Evolutionary conservation across 2,888 invertebrate species (phyloP).

Genomic region (Merodon equestris): DNA sequence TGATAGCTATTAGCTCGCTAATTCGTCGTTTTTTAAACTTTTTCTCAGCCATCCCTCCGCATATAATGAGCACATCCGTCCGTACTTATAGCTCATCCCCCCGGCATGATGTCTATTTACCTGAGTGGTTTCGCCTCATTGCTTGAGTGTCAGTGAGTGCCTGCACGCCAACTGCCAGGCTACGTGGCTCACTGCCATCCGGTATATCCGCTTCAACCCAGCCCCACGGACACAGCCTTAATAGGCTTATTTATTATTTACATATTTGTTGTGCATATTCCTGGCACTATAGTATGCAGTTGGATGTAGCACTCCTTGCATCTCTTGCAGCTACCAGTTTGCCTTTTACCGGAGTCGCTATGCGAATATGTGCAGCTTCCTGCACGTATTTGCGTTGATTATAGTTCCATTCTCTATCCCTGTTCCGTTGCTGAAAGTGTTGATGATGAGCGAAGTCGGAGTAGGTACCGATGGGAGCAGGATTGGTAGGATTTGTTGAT

Average conservation of each 20-base stretch:
- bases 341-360: neutral
- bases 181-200: neutral
- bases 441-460: slow-evolving; percentile 1
- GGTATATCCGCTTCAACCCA: too few species aligned
- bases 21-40: neutral
- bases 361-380: neutral
- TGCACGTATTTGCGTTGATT: slow-evolving; percentile 40
- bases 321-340: neutral
- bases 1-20: slow-evolving; percentile 46
- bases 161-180: slow-evolving; percentile 16
- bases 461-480: slow-evolving; percentile 18
- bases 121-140: slow-evolving; percentile 61
- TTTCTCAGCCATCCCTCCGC: slow-evolving; percentile 27
- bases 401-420: slow-evolving; percentile 45
- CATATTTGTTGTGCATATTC: slow-evolving; percentile 59
- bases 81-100: slow-evolving; percentile 49
- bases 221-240: slow-evolving; percentile 51
- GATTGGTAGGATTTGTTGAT: slow-evolving; percentile 48
- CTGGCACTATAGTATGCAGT: neutral
- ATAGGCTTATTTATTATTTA: slow-evolving; percentile 68
- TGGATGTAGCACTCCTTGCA: neutral
- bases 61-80: slow-evolving; percentile 60
- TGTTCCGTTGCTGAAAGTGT: slow-evolving; percentile 24
- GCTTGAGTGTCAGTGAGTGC: slow-evolving; percentile 46
- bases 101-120: slow-evolving; percentile 59